Percentiles rank a stretch among this genome's conserved stretches.
These are phyloP conservation scores for Campopleginae sp. DNA, from an alignment of 2,888 invertebrate genomes.

Conservation along the genomic window DNA sequence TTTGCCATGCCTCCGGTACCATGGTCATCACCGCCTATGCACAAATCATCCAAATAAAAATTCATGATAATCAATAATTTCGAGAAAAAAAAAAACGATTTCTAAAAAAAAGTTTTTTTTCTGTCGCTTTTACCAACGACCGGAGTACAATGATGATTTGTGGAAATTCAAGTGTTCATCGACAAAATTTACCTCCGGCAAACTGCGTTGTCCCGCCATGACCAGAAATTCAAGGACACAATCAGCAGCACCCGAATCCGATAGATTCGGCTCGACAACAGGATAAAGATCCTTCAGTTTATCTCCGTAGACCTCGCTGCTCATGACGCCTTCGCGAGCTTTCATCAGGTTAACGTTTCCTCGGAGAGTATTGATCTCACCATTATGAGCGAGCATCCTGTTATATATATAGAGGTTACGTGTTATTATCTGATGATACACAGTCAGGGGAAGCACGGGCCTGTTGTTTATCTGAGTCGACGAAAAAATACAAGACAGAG, in stretches of 20 bases:
- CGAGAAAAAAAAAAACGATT: background rate
- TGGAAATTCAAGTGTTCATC: too few species aligned
- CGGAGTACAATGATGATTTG: too few species aligned
- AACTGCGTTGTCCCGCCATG: conserved; percentile 94
- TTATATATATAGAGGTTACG: conserved; percentile 34
- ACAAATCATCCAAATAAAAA: background rate
- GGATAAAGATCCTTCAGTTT: conserved; percentile 96
- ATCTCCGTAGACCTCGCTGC: conserved; percentile 92
- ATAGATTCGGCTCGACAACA: conserved; percentile 98
- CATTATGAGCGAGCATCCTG: conserved; percentile 98
- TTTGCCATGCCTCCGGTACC: conserved; percentile 99
- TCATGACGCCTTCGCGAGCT: conserved; percentile 99
- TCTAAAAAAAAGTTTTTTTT: background rate
- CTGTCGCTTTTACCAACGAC: too few species aligned
- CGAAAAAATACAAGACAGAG: background rate
- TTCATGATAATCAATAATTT: background rate
- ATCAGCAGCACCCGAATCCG: conserved; percentile 98
- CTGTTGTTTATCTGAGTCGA: background rate
- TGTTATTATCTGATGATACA: conserved; percentile 1
- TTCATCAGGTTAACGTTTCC: conserved; percentile 99
- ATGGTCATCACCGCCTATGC: conserved; percentile 98
- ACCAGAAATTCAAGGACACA: conserved; percentile 99
- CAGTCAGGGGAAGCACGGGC: background rate
- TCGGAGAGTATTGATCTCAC: conserved; percentile 99
- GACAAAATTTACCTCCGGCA: conserved; percentile 90